These are phyloP conservation scores for Orius insidiosus DNA, from an alignment of 1,140 invertebrate genomes.

Conservation along the genomic window DNA sequence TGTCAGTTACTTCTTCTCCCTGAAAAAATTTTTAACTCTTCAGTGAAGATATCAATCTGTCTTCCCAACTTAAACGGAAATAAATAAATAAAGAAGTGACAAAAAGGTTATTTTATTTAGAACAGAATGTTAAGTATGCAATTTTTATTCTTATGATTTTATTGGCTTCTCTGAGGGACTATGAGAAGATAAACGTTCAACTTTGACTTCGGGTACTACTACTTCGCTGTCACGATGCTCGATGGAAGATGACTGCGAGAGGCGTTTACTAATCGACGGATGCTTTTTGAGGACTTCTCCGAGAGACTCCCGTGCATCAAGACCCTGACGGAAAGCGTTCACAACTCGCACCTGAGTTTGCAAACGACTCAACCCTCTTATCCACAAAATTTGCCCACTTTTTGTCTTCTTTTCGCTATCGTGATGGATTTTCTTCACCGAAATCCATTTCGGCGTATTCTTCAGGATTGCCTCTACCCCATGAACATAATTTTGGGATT, in stretches of 20 bases:
- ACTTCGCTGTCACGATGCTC: too few species aligned
- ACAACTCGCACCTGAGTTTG: slow-evolving; percentile 84
- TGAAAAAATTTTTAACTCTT: slow-evolving; percentile 22
- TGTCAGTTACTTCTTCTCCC: slow-evolving; percentile 42
- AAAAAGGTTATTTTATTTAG: too few species aligned
- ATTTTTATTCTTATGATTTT: too few species aligned
- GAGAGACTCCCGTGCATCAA: not conserved
- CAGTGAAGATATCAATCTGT: not conserved
- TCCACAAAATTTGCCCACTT: slow-evolving; percentile 97
- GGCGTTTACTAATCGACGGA: not conserved
- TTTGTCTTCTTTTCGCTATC: slow-evolving; percentile 73
- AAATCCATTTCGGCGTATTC: slow-evolving; percentile 58
- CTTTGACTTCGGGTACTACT: too few species aligned
- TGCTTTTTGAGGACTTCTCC: not conserved
- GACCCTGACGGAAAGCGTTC: slow-evolving; percentile 17
- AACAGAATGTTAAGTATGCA: too few species aligned
- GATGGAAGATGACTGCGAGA: not conserved
- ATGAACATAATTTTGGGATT: slow-evolving; percentile 86
- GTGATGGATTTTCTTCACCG: slow-evolving; percentile 65
- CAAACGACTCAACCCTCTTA: slow-evolving; percentile 89
- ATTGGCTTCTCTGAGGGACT: too few species aligned
- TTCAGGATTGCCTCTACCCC: slow-evolving; percentile 30
- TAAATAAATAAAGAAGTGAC: too few species aligned
- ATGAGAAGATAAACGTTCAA: too few species aligned
- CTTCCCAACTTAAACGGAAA: too few species aligned